phyloP scores from a whole-genome alignment of 2,797 vertebrate species.

The Thaleichthys pacificus region DNA sequence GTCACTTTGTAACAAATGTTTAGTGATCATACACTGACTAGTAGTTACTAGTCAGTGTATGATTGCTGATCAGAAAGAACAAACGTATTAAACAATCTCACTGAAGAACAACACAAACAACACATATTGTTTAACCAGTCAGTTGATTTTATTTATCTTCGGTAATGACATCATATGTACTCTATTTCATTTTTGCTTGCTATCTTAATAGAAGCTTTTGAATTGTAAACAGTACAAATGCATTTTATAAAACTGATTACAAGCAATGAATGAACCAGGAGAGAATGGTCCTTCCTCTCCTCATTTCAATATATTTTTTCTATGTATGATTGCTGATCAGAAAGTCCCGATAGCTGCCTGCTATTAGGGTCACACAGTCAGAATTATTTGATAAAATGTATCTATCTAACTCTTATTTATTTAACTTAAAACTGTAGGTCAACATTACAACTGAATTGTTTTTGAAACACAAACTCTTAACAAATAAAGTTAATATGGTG shows the following conservation, averaged over 20 bases:
- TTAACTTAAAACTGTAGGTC: constrained; percentile 68
- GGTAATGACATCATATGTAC: constrained; percentile 79
- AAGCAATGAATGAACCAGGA: constrained; percentile 73
- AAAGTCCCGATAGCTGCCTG: constrained; percentile 78
- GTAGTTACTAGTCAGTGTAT: too few species aligned
- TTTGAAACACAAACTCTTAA: constrained; percentile 57
- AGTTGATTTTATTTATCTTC: constrained; percentile 79
- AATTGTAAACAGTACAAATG: constrained; percentile 86
- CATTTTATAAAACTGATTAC: constrained; percentile 75
- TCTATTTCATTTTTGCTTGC: constrained; percentile 71
- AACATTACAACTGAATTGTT: constrained; percentile 72
- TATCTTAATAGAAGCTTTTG: constrained; percentile 82
- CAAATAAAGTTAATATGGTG: constrained; percentile 77
- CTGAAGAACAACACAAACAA: constrained; percentile 39
- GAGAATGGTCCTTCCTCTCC: constrained; percentile 47
- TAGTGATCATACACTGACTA: too few species aligned
- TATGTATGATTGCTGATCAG: too few species aligned
- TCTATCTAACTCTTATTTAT: constrained; percentile 68
- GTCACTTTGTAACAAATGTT: too few species aligned
- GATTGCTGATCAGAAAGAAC: too few species aligned
- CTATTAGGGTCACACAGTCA: constrained; percentile 77
- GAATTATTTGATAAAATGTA: constrained; percentile 66
- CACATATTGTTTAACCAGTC: constrained; percentile 63
- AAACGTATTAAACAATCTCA: too few species aligned
- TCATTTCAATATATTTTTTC: constrained; percentile 53